Evolutionary conservation across 2,113 vertebrate species (phyloP).

Genomic region (Pogona vitticeps): DNA sequence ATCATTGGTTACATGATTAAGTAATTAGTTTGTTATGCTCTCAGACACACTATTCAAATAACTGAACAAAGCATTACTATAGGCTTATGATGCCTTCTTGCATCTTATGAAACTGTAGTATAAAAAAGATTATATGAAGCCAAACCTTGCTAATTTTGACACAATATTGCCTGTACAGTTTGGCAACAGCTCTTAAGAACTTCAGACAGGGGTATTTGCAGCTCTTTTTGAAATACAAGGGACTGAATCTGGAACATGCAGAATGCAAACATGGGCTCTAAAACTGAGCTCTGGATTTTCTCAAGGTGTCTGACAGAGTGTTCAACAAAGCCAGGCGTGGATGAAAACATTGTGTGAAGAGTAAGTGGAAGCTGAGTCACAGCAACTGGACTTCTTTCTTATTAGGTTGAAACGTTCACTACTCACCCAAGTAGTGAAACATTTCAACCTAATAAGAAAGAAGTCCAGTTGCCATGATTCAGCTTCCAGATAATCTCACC

Average conservation of each 20-base stretch:
- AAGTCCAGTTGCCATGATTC: no score
- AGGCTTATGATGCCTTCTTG: not conserved
- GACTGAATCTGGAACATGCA: not conserved
- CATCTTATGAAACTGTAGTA: not conserved
- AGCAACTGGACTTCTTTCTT: no score
- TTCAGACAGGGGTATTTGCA: not conserved
- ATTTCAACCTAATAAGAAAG: no score
- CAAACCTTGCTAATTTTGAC: not conserved
- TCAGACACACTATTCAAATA: not conserved
- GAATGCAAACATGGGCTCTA: not conserved
- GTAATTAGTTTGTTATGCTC: not conserved
- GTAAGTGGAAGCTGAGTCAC: no score
- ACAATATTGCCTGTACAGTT: not conserved
- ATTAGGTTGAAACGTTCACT: no score
- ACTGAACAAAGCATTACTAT: rapidly evolving
- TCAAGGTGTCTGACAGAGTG: not conserved
- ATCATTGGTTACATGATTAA: slow-evolving; percentile 7
- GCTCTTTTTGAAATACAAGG: not conserved
- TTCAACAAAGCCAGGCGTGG: no score
- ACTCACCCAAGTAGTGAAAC: no score
- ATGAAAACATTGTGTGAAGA: no score
- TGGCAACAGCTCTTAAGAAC: not conserved
- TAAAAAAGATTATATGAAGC: not conserved
- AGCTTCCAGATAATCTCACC: no score
- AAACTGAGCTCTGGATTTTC: not conserved